Conservation (phyloP, 1,140 invertebrate species). For the Frieseomelitta varia region DNA sequence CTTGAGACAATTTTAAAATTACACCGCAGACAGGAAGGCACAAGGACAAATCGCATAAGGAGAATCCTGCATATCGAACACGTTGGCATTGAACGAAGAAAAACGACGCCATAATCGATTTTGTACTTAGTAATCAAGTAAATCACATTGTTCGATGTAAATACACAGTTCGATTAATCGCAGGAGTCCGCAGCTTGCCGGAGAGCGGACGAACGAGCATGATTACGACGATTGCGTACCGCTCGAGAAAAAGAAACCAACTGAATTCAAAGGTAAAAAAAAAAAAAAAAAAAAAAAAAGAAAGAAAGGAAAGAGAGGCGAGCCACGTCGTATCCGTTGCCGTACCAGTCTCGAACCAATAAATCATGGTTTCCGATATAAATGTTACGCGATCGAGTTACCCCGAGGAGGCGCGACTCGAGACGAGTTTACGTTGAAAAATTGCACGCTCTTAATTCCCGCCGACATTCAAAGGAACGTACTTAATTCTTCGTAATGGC, state of each 20-base stretch:
- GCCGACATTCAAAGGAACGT: conserved; percentile 50
- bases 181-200: neutral
- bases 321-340: neutral
- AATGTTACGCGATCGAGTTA: conserved; percentile 10
- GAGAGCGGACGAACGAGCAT: neutral
- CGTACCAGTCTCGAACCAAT: conserved; percentile 4
- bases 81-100: too few species aligned
- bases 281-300: neutral
- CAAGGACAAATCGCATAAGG: too few species aligned
- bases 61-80: too few species aligned
- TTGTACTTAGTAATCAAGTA: neutral
- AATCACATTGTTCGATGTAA: neutral
- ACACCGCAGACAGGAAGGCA: neutral
- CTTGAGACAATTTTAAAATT: neutral
- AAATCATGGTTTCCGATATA: conserved; percentile 46
- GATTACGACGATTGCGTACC: neutral
- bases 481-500: conserved; percentile 46
- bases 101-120: neutral
- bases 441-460: conserved; percentile 49
- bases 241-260: neutral
- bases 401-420: conserved; percentile 19
- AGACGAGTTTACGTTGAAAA: conserved; percentile 28
- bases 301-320: neutral
- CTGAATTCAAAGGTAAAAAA: neutral
- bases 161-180: conserved; percentile 9